phyloP scores from a whole-genome alignment of 2,888 invertebrate species.

The Heterodera filipjevi region DNA sequence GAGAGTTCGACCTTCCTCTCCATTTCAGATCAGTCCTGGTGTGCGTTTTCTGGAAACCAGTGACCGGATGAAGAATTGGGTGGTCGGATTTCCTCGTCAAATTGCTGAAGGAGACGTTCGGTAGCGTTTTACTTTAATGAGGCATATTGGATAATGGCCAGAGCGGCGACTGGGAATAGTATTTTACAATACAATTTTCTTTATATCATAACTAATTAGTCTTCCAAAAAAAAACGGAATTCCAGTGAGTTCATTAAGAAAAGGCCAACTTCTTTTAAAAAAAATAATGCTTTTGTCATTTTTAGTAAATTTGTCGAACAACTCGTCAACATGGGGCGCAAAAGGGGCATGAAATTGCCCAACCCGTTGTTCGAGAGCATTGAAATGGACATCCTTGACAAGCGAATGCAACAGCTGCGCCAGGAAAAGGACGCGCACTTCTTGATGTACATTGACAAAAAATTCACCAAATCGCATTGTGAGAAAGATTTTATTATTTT shows the following conservation, averaged over 20 bases:
- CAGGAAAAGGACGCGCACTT: slow-evolving; percentile 11
- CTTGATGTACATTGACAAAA: slow-evolving; percentile 30
- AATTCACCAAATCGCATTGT: slow-evolving; percentile 27
- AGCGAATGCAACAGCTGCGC: slow-evolving; percentile 14
- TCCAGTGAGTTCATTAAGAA: too few relatives aligned
- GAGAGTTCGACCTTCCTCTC: too few relatives aligned
- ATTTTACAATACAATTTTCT: too few relatives aligned
- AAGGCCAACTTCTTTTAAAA: too few relatives aligned
- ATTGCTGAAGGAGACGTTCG: slow-evolving; percentile 16
- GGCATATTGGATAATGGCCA: too few relatives aligned
- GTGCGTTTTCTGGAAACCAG: slow-evolving; percentile 15
- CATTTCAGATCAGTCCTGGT: slow-evolving; percentile 15
- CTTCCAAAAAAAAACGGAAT: too few relatives aligned
- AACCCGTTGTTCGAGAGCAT: slow-evolving; percentile 15
- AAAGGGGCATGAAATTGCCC: slow-evolving; percentile 19
- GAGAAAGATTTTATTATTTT: too few relatives aligned
- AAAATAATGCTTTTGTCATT: not conserved
- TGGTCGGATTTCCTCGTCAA: slow-evolving; percentile 28
- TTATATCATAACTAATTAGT: too few relatives aligned
- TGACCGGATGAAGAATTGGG: slow-evolving; percentile 30
- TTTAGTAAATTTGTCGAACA: slow-evolving; percentile 5
- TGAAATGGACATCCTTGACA: slow-evolving; percentile 25
- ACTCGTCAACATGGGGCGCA: not conserved
- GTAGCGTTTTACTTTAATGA: slow-evolving; percentile 2
- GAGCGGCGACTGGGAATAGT: too few relatives aligned